Evolutionary conservation across 1,140 invertebrate species (phyloP), one percentile per base, ranked within the genome.

Genomic region (Neuroterus valhalla): DNA sequence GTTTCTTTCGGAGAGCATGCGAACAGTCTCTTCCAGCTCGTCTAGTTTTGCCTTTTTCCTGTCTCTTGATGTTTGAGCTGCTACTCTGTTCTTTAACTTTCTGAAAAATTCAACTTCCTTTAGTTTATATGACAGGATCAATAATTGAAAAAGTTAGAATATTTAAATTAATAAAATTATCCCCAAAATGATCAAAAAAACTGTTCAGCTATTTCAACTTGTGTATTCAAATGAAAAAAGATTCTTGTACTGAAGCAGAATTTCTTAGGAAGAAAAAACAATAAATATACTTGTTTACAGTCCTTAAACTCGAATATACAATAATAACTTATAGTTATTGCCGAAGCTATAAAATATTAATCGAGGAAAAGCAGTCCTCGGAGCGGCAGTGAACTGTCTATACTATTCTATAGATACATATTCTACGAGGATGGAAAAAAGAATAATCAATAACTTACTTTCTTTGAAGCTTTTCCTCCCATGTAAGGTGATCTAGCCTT

Each of bases 11-110:
- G 91, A 91, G n/a, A 96, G 86, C 26, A 91, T 85, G 75, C 92
- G 91, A 8, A 96, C 92, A 48, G 93, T 92, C 14, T 90, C 88
- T 90, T 99, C 97, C 88, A 99, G 93, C 80, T 97, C 95, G 74
- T 96, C 94, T 92, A 98, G 94, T 86, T 94, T 94, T 0, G 95
- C 95, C 88, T 99, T 99, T 85, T 99, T 99, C n/a, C 97, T 92
- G 88, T 99, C 98, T 68, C 98, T 92, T 0, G 98, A 98, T 48
- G 96, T 98, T 88, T 99, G 98, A n/a, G 98, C 98, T 45, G 98
- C 98, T 15, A 99, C 96, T 82, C 98, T 91, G 87, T 99, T 99
- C 88, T 99, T 99, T 78, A 99, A 86, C 91, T 99, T 99, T 88
- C 98, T 98, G 85, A 68, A 89, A 50, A 76, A 19, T 55, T 43